Conservation (phyloP, 2,113 vertebrate species). For the Urocitellus parryii region DNA sequence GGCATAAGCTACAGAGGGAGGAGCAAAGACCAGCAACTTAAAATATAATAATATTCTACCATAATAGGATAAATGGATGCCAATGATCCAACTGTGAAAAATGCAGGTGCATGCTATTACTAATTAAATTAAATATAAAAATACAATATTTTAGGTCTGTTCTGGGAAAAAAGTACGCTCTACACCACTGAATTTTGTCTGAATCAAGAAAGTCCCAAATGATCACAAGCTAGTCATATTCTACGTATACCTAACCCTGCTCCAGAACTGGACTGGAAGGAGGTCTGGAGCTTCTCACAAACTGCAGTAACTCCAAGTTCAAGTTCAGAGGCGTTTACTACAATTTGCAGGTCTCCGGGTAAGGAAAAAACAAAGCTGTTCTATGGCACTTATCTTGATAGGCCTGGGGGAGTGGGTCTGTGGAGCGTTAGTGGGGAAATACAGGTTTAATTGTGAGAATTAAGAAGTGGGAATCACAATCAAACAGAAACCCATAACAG, state of each 20-base stretch:
- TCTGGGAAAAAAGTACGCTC: background rate
- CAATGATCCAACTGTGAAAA: background rate
- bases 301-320: background rate
- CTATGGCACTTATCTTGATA: background rate
- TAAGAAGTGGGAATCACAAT: background rate
- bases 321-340: background rate
- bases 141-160: background rate
- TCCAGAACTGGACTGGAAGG: background rate
- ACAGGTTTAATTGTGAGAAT: background rate
- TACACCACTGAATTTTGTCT: background rate
- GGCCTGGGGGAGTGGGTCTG: no score
- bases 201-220: background rate
- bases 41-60: background rate
- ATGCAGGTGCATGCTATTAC: background rate
- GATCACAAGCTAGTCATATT: background rate
- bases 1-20: fast-evolving
- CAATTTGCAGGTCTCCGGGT: background rate
- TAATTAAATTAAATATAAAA: background rate
- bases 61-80: background rate
- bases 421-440: background rate
- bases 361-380: background rate
- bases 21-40: background rate
- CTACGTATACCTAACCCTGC: background rate
- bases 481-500: background rate
- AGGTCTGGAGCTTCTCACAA: background rate